Conservation (phyloP, 2,113 vertebrate genomes). For the Cryptoleucopteryx plumbea region DNA sequence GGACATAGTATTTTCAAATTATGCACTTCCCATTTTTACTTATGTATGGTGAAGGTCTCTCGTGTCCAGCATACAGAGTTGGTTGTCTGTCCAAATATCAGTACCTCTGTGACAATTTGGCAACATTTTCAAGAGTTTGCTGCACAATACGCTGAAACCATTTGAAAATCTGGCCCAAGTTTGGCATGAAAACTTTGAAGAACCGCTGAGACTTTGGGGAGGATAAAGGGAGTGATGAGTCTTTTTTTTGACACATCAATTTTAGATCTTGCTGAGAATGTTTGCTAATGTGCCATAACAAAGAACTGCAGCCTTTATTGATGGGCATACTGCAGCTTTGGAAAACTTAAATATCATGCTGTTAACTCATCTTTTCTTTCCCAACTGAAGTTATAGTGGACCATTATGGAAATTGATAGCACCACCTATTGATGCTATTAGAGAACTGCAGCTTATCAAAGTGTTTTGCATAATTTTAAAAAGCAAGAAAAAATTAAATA, state of each 20-base stretch:
- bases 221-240: neutral
- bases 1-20: neutral
- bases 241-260: neutral
- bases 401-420: conserved; percentile 1
- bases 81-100: neutral
- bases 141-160: neutral
- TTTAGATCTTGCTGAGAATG: neutral
- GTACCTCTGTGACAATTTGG: neutral
- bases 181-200: conserved; percentile 38
- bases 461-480: neutral
- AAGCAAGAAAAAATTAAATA: neutral
- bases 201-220: neutral
- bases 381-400: neutral
- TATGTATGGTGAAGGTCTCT: neutral
- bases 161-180: neutral
- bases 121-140: neutral
- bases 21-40: neutral
- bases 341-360: rapidly evolving
- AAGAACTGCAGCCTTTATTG: neutral
- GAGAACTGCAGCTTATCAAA: neutral
- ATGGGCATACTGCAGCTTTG: neutral
- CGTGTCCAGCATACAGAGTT: neutral
- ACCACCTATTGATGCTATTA: conserved; percentile 16
- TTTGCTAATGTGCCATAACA: neutral
- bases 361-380: neutral